phyloP scores from a whole-genome alignment of 2,113 vertebrate genomes.

The Seriola quinqueradiata region DNA sequence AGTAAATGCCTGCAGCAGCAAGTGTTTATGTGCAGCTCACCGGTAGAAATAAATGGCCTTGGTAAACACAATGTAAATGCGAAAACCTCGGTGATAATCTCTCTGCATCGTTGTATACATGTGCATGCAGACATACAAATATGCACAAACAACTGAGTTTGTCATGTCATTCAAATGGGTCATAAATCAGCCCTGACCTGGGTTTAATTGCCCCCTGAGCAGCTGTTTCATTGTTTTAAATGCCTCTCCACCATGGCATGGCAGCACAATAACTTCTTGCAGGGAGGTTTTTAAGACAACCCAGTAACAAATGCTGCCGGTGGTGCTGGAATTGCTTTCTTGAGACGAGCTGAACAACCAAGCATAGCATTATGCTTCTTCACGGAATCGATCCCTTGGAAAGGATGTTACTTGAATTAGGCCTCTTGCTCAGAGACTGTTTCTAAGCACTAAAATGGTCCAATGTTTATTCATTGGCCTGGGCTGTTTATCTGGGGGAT shows the following conservation, averaged over 20 bases:
- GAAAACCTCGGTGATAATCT: slow-evolving; percentile 44
- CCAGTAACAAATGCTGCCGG: slow-evolving; percentile 73
- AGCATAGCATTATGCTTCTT: slow-evolving; percentile 79
- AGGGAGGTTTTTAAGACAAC: slow-evolving; percentile 63
- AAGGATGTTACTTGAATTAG: slow-evolving; percentile 76
- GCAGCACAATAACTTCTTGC: slow-evolving; percentile 77
- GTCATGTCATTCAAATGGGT: slow-evolving; percentile 63
- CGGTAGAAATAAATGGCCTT: slow-evolving; percentile 17
- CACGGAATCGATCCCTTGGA: slow-evolving; percentile 73
- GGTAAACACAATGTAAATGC: slow-evolving; percentile 11
- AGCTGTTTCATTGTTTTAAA: slow-evolving; percentile 79
- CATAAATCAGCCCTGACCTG: slow-evolving; percentile 78
- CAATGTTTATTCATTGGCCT: slow-evolving; percentile 76
- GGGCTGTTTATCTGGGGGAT: slow-evolving; percentile 55
- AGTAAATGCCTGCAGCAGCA: slow-evolving; percentile 16
- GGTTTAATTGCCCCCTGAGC: slow-evolving; percentile 81
- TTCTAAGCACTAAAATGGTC: slow-evolving; percentile 61
- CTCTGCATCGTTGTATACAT: slow-evolving; percentile 27
- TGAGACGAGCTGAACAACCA: slow-evolving; percentile 73
- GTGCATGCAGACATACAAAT: slow-evolving; percentile 49
- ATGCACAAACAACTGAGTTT: slow-evolving; percentile 47
- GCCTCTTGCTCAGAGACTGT: slow-evolving; percentile 54
- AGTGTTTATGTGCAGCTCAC: slow-evolving; percentile 18
- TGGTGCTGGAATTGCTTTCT: slow-evolving; percentile 74
- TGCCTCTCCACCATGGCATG: slow-evolving; percentile 65